These are phyloP conservation scores for Schizopygopsis malacanthus DNA, from an alignment of 2,797 vertebrate genomes.

Conservation along the genomic window DNA sequence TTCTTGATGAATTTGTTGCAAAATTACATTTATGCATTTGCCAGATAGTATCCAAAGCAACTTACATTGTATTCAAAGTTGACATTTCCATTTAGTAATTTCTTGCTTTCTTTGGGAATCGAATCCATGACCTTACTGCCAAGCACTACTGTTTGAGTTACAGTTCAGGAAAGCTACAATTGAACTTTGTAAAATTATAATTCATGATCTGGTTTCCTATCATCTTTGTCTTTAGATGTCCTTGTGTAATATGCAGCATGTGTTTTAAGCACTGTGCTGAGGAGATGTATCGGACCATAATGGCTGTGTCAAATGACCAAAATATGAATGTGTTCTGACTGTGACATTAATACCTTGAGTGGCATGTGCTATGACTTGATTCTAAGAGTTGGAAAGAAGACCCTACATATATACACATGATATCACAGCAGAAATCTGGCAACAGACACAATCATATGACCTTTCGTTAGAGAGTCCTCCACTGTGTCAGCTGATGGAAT, in stretches of 20 bases:
- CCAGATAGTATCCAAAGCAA: neutral
- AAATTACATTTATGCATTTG: neutral
- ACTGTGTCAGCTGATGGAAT: constrained; percentile 49
- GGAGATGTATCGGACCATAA: neutral
- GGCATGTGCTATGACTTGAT: constrained; percentile 32
- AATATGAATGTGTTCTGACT: constrained; percentile 46
- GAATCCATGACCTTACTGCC: neutral
- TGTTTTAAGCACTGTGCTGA: constrained; percentile 5
- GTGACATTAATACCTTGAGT: constrained; percentile 48
- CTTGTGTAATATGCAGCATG: constrained; percentile 12
- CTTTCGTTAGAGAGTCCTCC: constrained; percentile 38
- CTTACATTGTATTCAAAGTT: neutral
- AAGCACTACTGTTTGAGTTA: neutral
- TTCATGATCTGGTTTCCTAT: neutral
- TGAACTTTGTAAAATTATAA: neutral
- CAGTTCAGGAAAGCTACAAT: neutral
- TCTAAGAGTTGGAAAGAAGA: constrained; percentile 46
- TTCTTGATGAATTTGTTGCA: neutral
- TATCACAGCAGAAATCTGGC: constrained; percentile 67
- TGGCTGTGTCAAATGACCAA: constrained; percentile 43
- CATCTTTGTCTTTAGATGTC: neutral
- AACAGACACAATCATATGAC: constrained; percentile 37
- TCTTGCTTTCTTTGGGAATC: neutral
- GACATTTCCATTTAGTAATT: neutral
- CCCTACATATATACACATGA: constrained; percentile 60